A percentile compares a stretch with the other conserved stretches of the same genome.
Conservation (phyloP, 2,113 vertebrate genomes). For the Sminthopsis crassicaudata region DNA sequence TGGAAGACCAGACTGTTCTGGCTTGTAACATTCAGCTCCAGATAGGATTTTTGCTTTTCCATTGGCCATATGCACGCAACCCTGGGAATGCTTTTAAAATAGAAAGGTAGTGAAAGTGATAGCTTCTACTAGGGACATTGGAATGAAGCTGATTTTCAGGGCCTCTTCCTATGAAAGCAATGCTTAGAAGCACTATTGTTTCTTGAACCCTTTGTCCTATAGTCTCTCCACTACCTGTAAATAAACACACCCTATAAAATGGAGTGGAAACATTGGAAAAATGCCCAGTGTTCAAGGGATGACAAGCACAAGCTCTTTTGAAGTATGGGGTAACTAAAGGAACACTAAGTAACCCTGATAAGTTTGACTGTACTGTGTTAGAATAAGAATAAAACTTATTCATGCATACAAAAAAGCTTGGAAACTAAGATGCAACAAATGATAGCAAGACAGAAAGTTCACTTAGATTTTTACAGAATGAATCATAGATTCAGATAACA, state of each 20-base stretch:
- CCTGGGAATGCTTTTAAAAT: neutral
- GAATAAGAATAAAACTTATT: neutral
- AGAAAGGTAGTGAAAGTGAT: neutral
- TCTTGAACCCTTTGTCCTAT: neutral
- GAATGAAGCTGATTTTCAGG: neutral
- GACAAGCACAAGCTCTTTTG: neutral
- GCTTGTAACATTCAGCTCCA: neutral
- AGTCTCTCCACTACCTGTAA: neutral
- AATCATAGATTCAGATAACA: neutral
- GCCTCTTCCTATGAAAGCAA: neutral
- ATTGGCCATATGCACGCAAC: neutral
- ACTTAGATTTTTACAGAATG: conserved; percentile 1
- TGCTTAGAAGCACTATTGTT: neutral
- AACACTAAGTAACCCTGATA: neutral
- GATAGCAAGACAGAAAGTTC: neutral
- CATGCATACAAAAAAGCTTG: neutral
- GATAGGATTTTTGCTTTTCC: neutral
- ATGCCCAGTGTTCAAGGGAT: neutral
- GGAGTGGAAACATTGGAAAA: neutral
- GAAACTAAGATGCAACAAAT: neutral
- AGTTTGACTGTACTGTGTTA: neutral
- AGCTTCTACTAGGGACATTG: neutral
- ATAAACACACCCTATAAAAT: neutral
- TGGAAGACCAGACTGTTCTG: neutral
- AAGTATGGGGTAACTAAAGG: neutral